Conservation (phyloP, 2,797 vertebrate genomes). For the Chrosomus eos region DNA sequence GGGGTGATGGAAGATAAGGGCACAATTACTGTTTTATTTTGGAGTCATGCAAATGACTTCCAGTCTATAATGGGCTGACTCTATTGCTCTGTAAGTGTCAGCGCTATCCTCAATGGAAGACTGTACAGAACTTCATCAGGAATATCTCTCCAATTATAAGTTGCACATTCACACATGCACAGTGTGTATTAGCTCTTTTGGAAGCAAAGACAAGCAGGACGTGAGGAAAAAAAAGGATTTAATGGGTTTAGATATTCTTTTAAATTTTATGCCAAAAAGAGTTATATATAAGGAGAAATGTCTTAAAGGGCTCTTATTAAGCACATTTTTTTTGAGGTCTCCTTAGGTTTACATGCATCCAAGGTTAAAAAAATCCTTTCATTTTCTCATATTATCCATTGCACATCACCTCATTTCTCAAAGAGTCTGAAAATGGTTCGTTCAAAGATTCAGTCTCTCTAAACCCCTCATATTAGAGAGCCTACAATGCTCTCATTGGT, state of each 20-base stretch:
- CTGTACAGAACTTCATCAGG: slow-evolving; percentile 43
- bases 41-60: slow-evolving; percentile 56
- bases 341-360: neutral
- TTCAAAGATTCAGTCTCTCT: neutral
- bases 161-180: slow-evolving; percentile 25
- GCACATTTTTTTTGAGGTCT: neutral
- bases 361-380: neutral
- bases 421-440: neutral
- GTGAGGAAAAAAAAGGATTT: neutral
- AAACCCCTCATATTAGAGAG: neutral
- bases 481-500: neutral
- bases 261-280: neutral
- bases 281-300: neutral
- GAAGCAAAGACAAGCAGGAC: neutral
- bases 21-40: slow-evolving; percentile 62
- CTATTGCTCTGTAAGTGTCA: slow-evolving; percentile 56
- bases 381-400: neutral
- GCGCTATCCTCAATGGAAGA: slow-evolving; percentile 44
- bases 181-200: neutral
- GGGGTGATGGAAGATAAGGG: slow-evolving; percentile 55
- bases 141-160: slow-evolving; percentile 35
- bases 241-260: neutral
- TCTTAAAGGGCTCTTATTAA: neutral
- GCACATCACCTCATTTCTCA: neutral
- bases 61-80: slow-evolving; percentile 53